A percentile compares a stretch with the other conserved stretches of the same genome.
phyloP scores from a whole-genome alignment of 2,888 invertebrate species.

The Sepiola atlantica region DNA sequence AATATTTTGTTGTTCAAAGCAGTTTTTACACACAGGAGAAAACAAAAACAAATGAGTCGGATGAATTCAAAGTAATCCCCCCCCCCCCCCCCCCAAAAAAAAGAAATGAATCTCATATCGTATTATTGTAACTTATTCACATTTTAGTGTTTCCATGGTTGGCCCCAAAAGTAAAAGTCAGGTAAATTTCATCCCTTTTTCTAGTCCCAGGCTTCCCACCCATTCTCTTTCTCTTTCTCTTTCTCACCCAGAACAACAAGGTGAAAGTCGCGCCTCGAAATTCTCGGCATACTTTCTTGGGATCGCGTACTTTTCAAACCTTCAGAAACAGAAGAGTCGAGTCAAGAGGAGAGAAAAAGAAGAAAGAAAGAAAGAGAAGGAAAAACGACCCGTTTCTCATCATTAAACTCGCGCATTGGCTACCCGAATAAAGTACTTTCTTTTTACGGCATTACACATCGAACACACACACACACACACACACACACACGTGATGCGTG shows the following conservation, averaged over 20 bases:
- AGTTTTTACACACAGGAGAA: no score
- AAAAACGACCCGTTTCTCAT: background rate
- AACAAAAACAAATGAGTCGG: no score
- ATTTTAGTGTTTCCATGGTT: no score
- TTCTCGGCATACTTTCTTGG: background rate
- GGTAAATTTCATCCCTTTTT: no score
- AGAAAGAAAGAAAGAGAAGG: background rate
- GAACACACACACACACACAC: background rate
- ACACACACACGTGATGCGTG: background rate
- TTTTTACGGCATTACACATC: background rate
- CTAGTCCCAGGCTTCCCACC: no score
- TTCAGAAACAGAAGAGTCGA: background rate
- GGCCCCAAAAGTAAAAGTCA: no score
- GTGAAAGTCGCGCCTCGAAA: background rate
- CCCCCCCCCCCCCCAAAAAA: no score
- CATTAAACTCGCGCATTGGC: background rate
- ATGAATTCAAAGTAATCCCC: no score
- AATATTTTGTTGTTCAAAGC: no score
- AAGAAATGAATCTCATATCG: no score
- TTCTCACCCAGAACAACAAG: background rate
- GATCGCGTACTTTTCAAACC: background rate
- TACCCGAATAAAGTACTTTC: background rate
- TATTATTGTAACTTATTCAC: no score
- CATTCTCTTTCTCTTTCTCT: no score
- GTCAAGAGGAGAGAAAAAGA: background rate